These are phyloP conservation scores for Andrena trimmerana DNA, from an alignment of 2,888 invertebrate species.

Conservation along the genomic window DNA sequence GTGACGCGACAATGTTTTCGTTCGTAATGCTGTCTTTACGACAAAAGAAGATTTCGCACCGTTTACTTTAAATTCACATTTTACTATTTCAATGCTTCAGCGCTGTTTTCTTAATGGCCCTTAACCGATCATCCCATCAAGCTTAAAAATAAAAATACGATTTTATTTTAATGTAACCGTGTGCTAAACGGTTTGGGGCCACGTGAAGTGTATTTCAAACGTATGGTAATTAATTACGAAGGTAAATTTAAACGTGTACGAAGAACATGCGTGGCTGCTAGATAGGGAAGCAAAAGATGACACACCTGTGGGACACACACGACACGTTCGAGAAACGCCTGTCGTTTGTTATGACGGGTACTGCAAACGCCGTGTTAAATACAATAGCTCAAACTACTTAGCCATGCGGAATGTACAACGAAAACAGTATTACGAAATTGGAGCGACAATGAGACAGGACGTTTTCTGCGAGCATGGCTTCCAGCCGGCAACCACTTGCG, in stretches of 20 bases:
- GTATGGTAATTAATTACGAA: constrained; percentile 14
- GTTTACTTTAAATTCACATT: neutral
- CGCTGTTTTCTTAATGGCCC: neutral
- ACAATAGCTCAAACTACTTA: constrained; percentile 26
- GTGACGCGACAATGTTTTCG: constrained; percentile 53
- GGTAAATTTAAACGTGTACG: constrained; percentile 25
- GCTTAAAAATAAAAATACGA: too few relatives aligned
- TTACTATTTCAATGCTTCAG: neutral
- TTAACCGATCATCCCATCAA: neutral
- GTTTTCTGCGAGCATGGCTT: constrained; percentile 4
- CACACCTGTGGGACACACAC: constrained; percentile 53
- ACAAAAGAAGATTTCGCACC: neutral
- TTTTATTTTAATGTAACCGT: too few relatives aligned
- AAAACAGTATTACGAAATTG: constrained; percentile 55
- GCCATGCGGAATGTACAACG: constrained; percentile 23
- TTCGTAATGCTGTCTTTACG: constrained; percentile 15
- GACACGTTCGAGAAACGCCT: constrained; percentile 23
- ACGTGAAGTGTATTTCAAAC: neutral
- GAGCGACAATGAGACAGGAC: constrained; percentile 21
- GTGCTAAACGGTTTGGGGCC: neutral
- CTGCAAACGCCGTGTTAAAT: constrained; percentile 36
- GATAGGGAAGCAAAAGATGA: constrained; percentile 1
- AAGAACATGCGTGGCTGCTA: neutral
- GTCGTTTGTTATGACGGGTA: constrained; percentile 41
- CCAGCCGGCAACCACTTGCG: constrained; percentile 33